Conservation (phyloP, 2,888 invertebrate species). For the Drosophila koepferae region DNA sequence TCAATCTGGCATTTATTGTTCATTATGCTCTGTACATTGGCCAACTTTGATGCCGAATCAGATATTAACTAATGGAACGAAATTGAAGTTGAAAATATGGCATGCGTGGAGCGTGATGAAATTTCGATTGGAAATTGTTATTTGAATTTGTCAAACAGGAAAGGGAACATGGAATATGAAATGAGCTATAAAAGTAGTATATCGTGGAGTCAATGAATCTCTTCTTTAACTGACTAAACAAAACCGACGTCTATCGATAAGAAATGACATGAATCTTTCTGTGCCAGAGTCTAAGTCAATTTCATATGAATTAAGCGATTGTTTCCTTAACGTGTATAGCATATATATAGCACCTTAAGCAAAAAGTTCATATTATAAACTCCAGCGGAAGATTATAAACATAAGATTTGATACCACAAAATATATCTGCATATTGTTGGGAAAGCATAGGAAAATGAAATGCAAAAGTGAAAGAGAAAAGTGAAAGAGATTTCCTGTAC, state of each 20-base stretch:
- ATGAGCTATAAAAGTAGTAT: background rate
- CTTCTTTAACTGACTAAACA: too few species aligned
- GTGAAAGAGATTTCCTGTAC: slow-evolving; percentile 11
- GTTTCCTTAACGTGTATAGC: too few species aligned
- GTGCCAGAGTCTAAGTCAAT: background rate
- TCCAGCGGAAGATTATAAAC: background rate
- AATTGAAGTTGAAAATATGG: background rate
- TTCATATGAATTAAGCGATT: background rate
- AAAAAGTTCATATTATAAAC: background rate
- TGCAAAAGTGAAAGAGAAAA: slow-evolving; percentile 6
- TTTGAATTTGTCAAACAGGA: slow-evolving; percentile 1
- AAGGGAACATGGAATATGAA: background rate
- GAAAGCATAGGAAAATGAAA: background rate
- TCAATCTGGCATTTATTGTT: slow-evolving; percentile 64
- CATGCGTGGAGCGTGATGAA: slow-evolving; percentile 5
- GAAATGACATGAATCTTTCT: background rate
- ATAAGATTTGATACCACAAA: background rate
- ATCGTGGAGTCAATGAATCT: background rate
- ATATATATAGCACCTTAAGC: background rate
- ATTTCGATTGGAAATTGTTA: background rate
- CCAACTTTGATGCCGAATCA: slow-evolving; percentile 23
- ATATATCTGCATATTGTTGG: background rate
- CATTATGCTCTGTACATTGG: slow-evolving; percentile 63
- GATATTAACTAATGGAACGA: slow-evolving; percentile 24
- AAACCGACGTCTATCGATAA: too few species aligned